These are phyloP conservation scores for Rhopalosiphum padi DNA, from an alignment of 1,140 invertebrate species.

Conservation along the genomic window DNA sequence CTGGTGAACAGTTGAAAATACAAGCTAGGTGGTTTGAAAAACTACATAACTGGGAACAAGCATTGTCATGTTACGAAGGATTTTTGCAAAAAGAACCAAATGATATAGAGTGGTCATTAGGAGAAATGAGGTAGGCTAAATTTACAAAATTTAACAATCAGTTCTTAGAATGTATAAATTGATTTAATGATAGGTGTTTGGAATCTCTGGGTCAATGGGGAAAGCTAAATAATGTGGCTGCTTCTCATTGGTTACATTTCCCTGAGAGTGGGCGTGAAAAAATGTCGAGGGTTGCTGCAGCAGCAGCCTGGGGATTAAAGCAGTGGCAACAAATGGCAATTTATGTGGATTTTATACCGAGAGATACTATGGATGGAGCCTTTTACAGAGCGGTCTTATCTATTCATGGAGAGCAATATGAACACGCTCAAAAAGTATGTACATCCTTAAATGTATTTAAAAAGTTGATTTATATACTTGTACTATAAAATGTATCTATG, in stretches of 20 bases:
- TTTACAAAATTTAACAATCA: neutral
- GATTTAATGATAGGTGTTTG: conserved; percentile 69
- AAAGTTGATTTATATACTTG: neutral
- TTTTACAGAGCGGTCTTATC: conserved; percentile 96
- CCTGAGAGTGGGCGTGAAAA: conserved; percentile 76
- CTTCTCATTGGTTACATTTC: conserved; percentile 77
- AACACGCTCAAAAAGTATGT: conserved; percentile 66
- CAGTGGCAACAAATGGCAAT: conserved; percentile 92
- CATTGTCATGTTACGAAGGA: conserved; percentile 83
- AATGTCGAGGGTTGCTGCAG: conserved; percentile 90
- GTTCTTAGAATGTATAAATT: neutral
- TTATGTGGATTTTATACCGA: conserved; percentile 85
- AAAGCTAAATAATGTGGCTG: conserved; percentile 79
- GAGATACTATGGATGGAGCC: conserved; percentile 90
- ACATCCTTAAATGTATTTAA: neutral
- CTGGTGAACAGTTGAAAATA: conserved; percentile 75
- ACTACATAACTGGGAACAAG: conserved; percentile 97
- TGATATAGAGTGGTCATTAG: conserved; percentile 85
- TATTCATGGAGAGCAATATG: conserved; percentile 87
- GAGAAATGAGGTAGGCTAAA: conserved; percentile 78
- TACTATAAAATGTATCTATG: neutral
- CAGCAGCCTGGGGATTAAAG: conserved; percentile 92
- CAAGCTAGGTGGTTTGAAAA: conserved; percentile 99
- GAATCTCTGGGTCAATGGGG: conserved; percentile 98
- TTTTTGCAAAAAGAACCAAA: conserved; percentile 67